Evolutionary conservation across 2,797 vertebrate species (phyloP).

Genomic region (Gadopsis bispinosus): DNA sequence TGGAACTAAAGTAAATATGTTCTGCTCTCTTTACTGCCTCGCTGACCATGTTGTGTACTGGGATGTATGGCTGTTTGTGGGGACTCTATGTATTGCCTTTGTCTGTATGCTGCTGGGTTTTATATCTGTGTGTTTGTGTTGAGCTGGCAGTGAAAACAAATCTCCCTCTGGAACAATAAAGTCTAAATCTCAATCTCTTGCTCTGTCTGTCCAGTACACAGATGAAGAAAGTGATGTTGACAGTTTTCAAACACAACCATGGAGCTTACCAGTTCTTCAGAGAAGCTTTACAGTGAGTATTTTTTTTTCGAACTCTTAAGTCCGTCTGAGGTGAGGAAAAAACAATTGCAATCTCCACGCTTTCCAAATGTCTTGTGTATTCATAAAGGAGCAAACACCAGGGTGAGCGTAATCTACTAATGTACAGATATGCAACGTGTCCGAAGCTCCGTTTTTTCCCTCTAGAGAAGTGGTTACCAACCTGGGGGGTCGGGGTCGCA

Average conservation of each 20-base stretch:
- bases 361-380: not conserved
- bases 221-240: slow-evolving; percentile 99
- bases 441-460: not conserved
- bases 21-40: not conserved
- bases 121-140: no score
- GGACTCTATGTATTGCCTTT: no score
- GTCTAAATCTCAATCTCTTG: not conserved
- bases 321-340: not conserved
- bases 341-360: not conserved
- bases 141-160: no score
- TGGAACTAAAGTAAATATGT: not conserved
- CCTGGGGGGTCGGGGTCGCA: not conserved
- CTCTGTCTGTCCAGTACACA: slow-evolving; percentile 87
- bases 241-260: slow-evolving; percentile 97
- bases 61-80: no score
- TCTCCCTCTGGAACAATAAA: no score
- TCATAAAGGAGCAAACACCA: not conserved
- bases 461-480: not conserved
- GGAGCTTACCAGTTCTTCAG: slow-evolving; percentile 97
- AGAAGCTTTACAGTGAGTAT: slow-evolving; percentile 93
- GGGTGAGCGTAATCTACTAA: not conserved
- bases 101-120: no score
- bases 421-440: not conserved
- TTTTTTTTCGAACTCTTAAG: not conserved
- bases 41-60: no score